Conservation (phyloP, 2,888 invertebrate genomes). For the Creontiades dilutus region DNA sequence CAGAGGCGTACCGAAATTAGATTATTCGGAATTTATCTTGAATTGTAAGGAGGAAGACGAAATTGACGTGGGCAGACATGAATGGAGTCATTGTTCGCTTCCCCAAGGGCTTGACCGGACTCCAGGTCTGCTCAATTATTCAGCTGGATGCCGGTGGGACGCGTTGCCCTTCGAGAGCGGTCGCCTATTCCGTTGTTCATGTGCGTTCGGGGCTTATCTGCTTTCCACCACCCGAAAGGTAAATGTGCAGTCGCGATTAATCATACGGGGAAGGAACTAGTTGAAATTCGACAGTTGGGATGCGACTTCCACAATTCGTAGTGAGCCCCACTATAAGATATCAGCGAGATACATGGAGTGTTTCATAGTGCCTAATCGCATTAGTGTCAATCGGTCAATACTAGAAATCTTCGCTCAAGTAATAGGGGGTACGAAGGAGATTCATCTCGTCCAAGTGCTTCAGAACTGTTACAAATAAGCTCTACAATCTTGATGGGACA, state of each 20-base stretch:
- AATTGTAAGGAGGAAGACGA: neutral
- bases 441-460: no score
- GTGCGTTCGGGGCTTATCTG: neutral
- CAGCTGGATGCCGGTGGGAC: neutral
- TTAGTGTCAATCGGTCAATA: no score
- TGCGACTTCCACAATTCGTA: neutral
- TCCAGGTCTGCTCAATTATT: conserved; percentile 6
- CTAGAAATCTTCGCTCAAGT: no score
- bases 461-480: no score
- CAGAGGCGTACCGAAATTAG: no score
- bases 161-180: neutral
- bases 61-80: neutral
- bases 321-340: no score
- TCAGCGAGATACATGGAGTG: no score
- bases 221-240: conserved; percentile 11
- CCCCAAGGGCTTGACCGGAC: conserved; percentile 1
- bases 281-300: neutral
- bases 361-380: no score
- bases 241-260: neutral
- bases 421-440: no score
- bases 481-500: no score
- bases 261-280: neutral
- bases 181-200: neutral
- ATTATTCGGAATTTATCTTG: no score
- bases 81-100: conserved; percentile 6